Percentiles rank a stretch among this genome's conserved stretches.
Evolutionary conservation across 2,113 vertebrate genomes (phyloP).

Genomic region (Struthidea cinerea): DNA sequence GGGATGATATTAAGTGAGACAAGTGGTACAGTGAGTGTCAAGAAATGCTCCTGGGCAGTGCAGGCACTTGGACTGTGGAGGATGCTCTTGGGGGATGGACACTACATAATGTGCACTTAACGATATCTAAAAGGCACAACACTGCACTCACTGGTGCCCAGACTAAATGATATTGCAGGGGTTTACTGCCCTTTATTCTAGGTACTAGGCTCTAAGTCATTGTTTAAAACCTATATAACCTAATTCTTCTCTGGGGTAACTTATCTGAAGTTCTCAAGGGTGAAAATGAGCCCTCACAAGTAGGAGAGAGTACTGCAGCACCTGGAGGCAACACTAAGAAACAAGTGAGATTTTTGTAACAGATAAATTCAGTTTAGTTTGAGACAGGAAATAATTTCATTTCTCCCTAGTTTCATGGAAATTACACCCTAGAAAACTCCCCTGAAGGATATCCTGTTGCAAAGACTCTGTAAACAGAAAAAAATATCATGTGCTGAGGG

Average conservation of each 20-base stretch:
- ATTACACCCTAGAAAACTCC: neutral
- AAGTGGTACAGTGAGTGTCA: neutral
- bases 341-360: neutral
- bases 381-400: conserved; percentile 1
- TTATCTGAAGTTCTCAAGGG: conserved; percentile 1
- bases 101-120: conserved; percentile 1
- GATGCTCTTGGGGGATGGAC: neutral
- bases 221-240: neutral
- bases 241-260: neutral
- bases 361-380: conserved; percentile 6
- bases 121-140: neutral
- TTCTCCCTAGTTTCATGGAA: conserved; percentile 15
- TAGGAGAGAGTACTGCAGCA: neutral
- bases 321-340: neutral
- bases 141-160: neutral
- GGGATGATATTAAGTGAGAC: neutral
- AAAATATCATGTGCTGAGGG: neutral
- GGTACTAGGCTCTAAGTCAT: neutral
- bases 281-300: neutral
- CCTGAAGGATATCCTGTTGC: neutral
- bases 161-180: neutral
- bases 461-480: neutral
- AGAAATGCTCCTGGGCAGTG: neutral
- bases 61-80: neutral
- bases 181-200: neutral